phyloP scores from a whole-genome alignment of 2,797 vertebrate species.

The Mus minutoides region DNA sequence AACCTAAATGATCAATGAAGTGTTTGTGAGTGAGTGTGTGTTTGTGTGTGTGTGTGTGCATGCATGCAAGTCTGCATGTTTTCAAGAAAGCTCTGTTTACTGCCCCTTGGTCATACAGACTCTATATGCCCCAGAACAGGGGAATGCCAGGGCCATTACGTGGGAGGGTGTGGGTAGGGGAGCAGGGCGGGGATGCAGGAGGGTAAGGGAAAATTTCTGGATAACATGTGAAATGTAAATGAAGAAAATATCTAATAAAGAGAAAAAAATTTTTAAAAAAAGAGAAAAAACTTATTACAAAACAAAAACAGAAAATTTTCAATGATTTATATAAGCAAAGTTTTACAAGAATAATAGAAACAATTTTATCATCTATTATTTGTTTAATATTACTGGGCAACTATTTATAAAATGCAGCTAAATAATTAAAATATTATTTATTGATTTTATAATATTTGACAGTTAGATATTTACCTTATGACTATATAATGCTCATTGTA shows the following conservation, averaged over 20 bases:
- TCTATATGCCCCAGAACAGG: no score
- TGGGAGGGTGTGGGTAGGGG: no score
- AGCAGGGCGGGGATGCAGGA: no score
- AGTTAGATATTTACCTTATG: neutral
- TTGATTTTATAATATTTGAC: neutral
- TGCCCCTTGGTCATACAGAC: no score
- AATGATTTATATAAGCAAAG: neutral
- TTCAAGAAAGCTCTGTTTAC: neutral
- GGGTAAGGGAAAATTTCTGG: no score
- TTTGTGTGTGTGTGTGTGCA: no score
- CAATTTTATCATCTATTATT: neutral
- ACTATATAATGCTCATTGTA: neutral
- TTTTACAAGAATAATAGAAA: neutral
- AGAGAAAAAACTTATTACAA: neutral
- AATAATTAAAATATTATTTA: neutral
- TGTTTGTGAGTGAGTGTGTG: neutral
- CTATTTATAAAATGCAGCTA: neutral
- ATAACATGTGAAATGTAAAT: no score
- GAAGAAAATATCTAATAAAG: no score
- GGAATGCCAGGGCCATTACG: no score
- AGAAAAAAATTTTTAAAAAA: no score
- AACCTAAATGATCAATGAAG: neutral
- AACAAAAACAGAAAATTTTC: neutral
- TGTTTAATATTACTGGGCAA: neutral
- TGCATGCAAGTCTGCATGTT: neutral